These are phyloP conservation scores for Myotis daubentonii DNA, from an alignment of 2,797 vertebrate species.

Conservation along the genomic window DNA sequence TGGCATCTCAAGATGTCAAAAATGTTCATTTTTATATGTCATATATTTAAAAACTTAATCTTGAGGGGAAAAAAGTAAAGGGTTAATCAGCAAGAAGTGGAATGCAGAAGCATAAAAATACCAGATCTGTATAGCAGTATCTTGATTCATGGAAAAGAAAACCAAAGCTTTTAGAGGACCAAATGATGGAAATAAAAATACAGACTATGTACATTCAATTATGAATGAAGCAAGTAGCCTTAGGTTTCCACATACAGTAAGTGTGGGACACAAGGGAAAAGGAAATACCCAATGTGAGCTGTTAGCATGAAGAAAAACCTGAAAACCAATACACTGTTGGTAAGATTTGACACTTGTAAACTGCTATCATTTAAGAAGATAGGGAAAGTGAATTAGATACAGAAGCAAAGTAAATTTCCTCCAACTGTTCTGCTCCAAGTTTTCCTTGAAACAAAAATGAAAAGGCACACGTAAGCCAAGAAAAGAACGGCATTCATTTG, in stretches of 20 bases:
- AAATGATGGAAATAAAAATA: conserved; percentile 15
- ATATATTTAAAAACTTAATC: neutral
- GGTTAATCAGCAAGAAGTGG: neutral
- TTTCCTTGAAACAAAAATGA: conserved; percentile 52
- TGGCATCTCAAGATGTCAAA: neutral
- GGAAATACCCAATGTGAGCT: neutral
- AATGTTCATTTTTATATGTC: neutral
- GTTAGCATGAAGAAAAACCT: neutral
- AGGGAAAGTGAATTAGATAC: conserved; percentile 24
- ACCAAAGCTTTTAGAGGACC: neutral
- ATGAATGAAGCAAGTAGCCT: neutral
- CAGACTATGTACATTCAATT: neutral
- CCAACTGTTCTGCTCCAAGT: conserved; percentile 14
- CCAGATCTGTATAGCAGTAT: neutral
- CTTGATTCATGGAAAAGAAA: neutral
- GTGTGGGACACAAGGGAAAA: neutral
- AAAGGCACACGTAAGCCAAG: neutral
- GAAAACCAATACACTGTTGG: neutral
- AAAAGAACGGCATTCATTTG: neutral
- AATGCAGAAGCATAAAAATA: neutral
- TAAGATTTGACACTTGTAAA: conserved; percentile 23
- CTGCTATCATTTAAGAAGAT: conserved; percentile 28
- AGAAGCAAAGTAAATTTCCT: conserved; percentile 45
- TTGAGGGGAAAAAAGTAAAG: neutral
- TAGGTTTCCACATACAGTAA: neutral